Evolutionary conservation across 2,888 invertebrate species (phyloP), one percentile per base, ranked within the genome.

Genomic region (Lasioglossum lativentre): DNA sequence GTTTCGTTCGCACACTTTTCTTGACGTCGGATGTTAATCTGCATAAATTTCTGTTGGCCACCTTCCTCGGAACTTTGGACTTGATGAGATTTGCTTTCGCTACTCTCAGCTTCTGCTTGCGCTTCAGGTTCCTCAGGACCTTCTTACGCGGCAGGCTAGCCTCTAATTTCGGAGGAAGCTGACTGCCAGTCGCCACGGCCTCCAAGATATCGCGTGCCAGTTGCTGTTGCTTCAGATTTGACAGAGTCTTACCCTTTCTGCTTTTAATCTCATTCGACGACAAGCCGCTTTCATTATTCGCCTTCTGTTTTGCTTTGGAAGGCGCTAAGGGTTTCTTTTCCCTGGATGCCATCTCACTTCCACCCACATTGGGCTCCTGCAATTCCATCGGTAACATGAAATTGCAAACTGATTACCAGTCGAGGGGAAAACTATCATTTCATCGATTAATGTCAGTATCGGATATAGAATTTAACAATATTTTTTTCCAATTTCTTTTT

Each of bases 281-380:
- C 88, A 91, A 92, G 83, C 93, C 92, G 88, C 92, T 92, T 86
- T 94, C 94, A 92, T 95, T 94, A 93, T 93, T 95, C 86, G 93
- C 93, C 94, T 93, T 95, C 93, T 94, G 95, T 89, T 95, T 95
- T 84, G 94, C 90, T 93, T 95, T 95, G 82, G 95, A 95, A 93
- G 95, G 93, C 93, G 93, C 94, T 95, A 95, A 93, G 95, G 95
- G 93, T 95, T 93, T 95, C 91, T 95, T 95, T 94, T 95, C 95
- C 94, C 95, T 95, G 94, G 95, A 95, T 95, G 95, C 95, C 95
- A 95, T 95, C 94, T 95, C 95, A 95, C 95, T 94, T 95, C 94
- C 94, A 95, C 95, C 95, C 94, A 95, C 95, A 95, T 95, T 94
- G 93, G 94, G 95, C 94, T 94, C 93, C 95, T 95, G 93, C 78